These are phyloP conservation scores for Paraplagusia blochii DNA, from an alignment of 2,113 vertebrate species.

Conservation along the genomic window DNA sequence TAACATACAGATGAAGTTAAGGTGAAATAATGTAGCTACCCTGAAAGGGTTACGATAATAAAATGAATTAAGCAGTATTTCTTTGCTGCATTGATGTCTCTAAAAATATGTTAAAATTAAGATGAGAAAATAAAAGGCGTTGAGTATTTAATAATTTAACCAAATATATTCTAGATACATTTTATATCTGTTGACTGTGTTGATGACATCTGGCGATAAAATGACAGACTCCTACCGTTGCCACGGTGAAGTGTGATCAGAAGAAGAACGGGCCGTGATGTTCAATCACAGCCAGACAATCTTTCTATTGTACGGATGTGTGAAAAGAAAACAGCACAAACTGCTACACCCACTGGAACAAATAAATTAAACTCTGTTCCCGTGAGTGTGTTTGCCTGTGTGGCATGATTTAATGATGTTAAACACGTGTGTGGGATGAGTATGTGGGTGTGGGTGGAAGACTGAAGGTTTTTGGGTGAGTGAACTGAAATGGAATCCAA, in stretches of 20 bases:
- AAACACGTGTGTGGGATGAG: slow-evolving; percentile 19
- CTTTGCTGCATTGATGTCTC: no score
- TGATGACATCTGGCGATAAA: background rate
- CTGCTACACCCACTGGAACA: slow-evolving; percentile 8
- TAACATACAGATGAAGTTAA: no score
- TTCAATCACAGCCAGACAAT: slow-evolving; percentile 13
- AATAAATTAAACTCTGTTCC: slow-evolving; percentile 1
- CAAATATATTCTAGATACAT: background rate
- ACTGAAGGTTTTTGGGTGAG: slow-evolving; percentile 42
- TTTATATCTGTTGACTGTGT: background rate
- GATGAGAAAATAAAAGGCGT: no score
- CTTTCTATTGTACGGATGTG: background rate
- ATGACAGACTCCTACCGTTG: background rate
- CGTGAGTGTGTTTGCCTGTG: background rate
- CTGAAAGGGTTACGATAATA: no score
- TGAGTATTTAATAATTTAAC: no score
- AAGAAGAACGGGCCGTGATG: slow-evolving; percentile 1
- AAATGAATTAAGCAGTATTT: no score
- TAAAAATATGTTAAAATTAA: no score
- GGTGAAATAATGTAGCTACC: no score
- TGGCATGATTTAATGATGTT: slow-evolving; percentile 3
- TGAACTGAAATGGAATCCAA: slow-evolving; percentile 41
- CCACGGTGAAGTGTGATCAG: background rate
- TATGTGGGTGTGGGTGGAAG: slow-evolving; percentile 21
- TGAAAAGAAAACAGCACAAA: slow-evolving; percentile 1